Evolutionary conservation across 2,797 vertebrate genomes (phyloP).

Genomic region (Eurystomus glaucurus): DNA sequence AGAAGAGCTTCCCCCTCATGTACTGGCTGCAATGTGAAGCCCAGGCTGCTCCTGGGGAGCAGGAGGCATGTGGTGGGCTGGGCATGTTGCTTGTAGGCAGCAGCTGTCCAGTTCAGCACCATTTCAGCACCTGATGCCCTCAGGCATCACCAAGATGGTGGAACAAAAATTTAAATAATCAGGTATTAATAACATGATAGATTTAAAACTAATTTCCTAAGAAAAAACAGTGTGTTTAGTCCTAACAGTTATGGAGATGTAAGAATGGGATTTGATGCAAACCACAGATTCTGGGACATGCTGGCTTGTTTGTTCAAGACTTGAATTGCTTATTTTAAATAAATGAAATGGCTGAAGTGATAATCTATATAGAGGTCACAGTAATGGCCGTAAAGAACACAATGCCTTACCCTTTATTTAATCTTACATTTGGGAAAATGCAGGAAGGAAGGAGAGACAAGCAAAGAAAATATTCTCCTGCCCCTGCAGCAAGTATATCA

Average conservation of each 20-base stretch:
- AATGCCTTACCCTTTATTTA: background rate
- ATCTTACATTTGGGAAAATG: background rate
- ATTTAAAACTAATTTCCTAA: background rate
- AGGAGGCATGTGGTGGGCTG: background rate
- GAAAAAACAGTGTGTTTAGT: background rate
- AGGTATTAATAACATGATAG: background rate
- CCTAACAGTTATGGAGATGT: background rate
- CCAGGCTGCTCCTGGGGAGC: background rate
- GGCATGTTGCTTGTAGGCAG: background rate
- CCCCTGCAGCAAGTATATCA: background rate
- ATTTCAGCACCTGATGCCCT: background rate
- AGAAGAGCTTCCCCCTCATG: too few relatives aligned
- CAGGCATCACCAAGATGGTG: accelerated
- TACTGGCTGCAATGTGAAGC: background rate
- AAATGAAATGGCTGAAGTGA: background rate
- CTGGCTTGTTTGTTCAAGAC: background rate
- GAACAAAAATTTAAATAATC: too few relatives aligned
- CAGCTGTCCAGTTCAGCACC: background rate
- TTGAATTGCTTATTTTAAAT: background rate
- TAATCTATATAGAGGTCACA: background rate
- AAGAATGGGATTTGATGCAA: background rate
- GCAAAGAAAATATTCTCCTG: background rate
- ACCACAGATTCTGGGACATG: background rate
- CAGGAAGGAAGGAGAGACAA: background rate
- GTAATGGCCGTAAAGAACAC: background rate